phyloP scores from a whole-genome alignment of 92 coral and sea anemone genomes.

The Actinostola sp. region DNA sequence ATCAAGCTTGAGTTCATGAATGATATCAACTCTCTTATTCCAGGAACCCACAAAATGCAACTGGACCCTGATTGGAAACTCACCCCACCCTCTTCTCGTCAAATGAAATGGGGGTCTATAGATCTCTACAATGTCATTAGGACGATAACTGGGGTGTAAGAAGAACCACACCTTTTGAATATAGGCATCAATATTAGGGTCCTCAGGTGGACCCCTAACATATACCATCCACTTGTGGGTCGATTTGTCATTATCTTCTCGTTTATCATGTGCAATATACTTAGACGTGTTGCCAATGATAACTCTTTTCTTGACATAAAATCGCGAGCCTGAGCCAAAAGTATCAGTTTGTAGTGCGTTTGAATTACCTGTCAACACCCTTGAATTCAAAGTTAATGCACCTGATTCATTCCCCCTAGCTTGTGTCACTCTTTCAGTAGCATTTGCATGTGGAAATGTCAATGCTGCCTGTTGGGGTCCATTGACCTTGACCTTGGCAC shows the following conservation, averaged over 20 bases:
- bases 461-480: not conserved
- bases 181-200: conserved; percentile 65
- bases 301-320: conserved; percentile 85
- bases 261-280: conserved; percentile 82
- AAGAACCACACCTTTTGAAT: conserved; percentile 97
- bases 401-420: not conserved
- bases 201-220: conserved; percentile 95
- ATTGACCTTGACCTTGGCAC: not conserved
- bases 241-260: conserved; percentile 91
- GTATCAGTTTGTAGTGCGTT: conserved; percentile 10
- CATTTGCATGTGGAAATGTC: not conserved
- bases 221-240: conserved; percentile 99
- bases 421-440: not conserved
- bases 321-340: conserved; percentile 75
- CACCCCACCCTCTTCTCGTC: conserved; percentile 99
- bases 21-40: conserved; percentile 92
- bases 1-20: conserved; percentile 93
- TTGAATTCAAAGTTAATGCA: not conserved
- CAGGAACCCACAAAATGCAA: conserved; percentile 87
- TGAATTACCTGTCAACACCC: not conserved
- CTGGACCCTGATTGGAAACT: conserved; percentile 96
- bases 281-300: conserved; percentile 97
- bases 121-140: conserved; percentile 96
- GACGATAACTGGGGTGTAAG: conserved; percentile 97
- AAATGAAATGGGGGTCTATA: conserved; percentile 93